Base-by-base conservation (phyloP, 1,140 invertebrate species). In the Zaprionus gabonicus region DNA sequence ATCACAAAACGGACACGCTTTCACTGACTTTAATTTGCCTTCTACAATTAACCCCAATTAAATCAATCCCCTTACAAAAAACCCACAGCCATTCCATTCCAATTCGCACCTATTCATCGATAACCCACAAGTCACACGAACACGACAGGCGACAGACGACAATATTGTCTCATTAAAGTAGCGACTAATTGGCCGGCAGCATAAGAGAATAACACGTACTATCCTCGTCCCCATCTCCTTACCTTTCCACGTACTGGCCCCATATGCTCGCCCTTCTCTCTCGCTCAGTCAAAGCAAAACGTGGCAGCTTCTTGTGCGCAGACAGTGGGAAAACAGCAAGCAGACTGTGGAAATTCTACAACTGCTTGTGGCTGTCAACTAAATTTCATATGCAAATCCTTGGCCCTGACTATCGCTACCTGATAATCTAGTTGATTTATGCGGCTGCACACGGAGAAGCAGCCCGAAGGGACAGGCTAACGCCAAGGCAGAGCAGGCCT, bases 371-470 rank as follows among this genome's bases (percentile, higher is more conserved):
- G 76, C 71, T 85, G 79, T 85, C 82, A 85, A 86, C 82, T 81
- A 85, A 85, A 85, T 85, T 86, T 85, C 82, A 85, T 85, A 85
- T 85, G 82, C 82, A 85, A 85, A 85, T 85, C 82, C 82, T 79
- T 76, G 53, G 57, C 49, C 56, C 68, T 71, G 82, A 85, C 82
- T 85, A 81, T 86, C 71, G 62, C 79, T 85, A 85, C 82, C 82
- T 85, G 82, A 85, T 85, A 85, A 85, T 85, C 82, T 85, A 59
- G 69, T 85, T 85, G 82, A 85, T 85, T 85, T 85, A 85, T 85
- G 82, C 79, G 76, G 62, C 71, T 79, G 82, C 82, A 85, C 70
- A 70, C 41, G n/a, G 12, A 25, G 59, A 49, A 34, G 17, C 28
- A 49, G 41, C 59, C n/a, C 55, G 57, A 38, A 34, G 62, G 28